Conservation (phyloP, 2,113 vertebrate genomes). For the Solea solea region DNA sequence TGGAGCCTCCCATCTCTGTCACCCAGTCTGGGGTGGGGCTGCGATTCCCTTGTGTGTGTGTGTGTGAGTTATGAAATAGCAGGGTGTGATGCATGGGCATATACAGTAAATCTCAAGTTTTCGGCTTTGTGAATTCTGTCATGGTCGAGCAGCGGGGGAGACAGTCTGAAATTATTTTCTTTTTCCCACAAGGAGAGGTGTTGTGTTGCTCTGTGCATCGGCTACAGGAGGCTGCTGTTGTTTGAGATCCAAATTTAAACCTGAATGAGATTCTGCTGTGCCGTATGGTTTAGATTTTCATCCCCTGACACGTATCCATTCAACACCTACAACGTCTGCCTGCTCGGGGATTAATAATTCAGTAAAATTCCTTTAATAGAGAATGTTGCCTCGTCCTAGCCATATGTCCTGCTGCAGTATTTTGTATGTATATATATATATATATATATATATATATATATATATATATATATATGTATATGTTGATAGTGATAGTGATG, state of each 20-base stretch:
- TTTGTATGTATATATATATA: not conserved
- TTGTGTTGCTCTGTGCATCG: not conserved
- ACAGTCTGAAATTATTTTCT: not conserved
- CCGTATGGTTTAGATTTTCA: slow-evolving; percentile 6
- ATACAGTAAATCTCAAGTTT: slow-evolving; percentile 12
- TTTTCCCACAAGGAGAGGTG: not conserved
- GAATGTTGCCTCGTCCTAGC: not conserved
- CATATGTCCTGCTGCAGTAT: not conserved
- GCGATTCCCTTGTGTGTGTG: not conserved
- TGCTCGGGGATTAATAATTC: slow-evolving; percentile 57
- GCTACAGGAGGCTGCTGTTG: not conserved
- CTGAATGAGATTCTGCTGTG: slow-evolving; percentile 9
- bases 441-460: no score
- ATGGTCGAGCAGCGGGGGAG: not conserved
- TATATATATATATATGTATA: no score
- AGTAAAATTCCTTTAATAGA: slow-evolving; percentile 8
- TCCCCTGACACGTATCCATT: slow-evolving; percentile 8
- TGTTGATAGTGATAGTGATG: no score
- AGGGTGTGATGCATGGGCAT: slow-evolving; percentile 20
- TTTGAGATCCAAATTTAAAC: slow-evolving; percentile 6
- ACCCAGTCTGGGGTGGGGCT: slow-evolving; percentile 40
- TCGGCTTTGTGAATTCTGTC: slow-evolving; percentile 10
- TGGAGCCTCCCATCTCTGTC: slow-evolving; percentile 27
- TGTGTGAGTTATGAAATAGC: slow-evolving; percentile 1
- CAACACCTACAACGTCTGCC: slow-evolving; percentile 45